Base-by-base conservation (phyloP, 2,113 vertebrate species). In the Periophthalmus modestus region DNA sequence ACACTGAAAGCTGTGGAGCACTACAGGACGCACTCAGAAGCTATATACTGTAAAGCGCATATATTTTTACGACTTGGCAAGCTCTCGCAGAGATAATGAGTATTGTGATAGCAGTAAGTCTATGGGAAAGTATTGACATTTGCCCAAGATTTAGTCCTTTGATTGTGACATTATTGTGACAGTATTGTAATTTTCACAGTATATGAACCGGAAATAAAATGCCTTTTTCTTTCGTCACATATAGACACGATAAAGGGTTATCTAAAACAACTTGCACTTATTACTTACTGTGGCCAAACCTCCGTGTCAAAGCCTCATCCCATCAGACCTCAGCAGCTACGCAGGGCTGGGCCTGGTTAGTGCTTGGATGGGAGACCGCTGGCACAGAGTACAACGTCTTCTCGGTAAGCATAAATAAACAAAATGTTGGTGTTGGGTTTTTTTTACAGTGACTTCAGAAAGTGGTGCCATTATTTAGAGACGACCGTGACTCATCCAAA, bases 81-180 rank as follows among this genome's bases (percentile, higher is more conserved):
- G 65, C 71, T 81, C 54, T 78, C 36, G 7, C 62, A 65, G 34
- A 43, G 34, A 76, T 85, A 85, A 89, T 89, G 77, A 85, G 84
- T 48, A 76, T 71, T 71, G 47, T 78, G 86, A 82, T 39, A 78
- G 79, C 71, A 82, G 67, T 19, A 75, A 55, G 46, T 75, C 71
- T 58, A 18, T 50, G 80, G 83, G 75, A 23, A 61, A 79, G 74
- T 67, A 63, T 87, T 79, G 74, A 86, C 43, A 79, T 83, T 70
- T 68, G 34, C 34, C 19, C 0, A 9, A 1, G 16, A 34, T 9
- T 62, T 15, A 18, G 18, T 28, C 6, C 28, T 9, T 28, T 7
- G 59, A 15, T 18, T 62, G 58, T 61, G 59, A 33, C 24, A 18
- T 2, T 9, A 6, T n/a, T 24, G 23, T 61, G 59, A 33, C 24